These are phyloP conservation scores for Osmerus eperlanus DNA, from an alignment of 2,113 vertebrate species.

Conservation along the genomic window DNA sequence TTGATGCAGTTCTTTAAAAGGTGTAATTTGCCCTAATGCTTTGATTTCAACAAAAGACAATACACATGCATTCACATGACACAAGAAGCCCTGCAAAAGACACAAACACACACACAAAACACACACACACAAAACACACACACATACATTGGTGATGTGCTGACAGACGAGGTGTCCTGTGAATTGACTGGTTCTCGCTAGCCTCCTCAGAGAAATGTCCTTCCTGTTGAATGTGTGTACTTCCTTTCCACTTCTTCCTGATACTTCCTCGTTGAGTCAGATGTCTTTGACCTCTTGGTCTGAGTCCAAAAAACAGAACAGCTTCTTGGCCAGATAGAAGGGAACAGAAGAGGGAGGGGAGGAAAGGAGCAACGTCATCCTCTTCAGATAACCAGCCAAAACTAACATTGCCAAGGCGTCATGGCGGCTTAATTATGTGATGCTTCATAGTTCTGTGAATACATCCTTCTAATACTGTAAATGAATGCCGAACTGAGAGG, in stretches of 20 bases:
- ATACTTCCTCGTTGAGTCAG: conserved; percentile 63
- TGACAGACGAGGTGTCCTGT: conserved; percentile 33
- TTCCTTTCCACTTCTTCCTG: conserved; percentile 59
- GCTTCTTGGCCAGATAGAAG: conserved; percentile 31
- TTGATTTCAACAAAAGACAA: background rate
- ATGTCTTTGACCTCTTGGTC: conserved; percentile 61
- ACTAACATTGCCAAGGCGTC: too few relatives aligned
- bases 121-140: background rate
- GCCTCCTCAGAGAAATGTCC: conserved; percentile 42
- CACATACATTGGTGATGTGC: background rate
- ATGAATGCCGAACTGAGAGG: too few relatives aligned
- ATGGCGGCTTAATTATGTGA: too few relatives aligned
- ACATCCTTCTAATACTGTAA: too few relatives aligned
- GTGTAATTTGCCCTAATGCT: too few relatives aligned
- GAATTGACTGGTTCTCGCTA: conserved; percentile 43
- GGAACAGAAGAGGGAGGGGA: background rate
- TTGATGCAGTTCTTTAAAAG: too few relatives aligned
- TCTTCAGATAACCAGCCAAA: too few relatives aligned
- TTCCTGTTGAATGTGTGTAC: conserved; percentile 61
- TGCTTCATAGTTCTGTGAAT: too few relatives aligned
- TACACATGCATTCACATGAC: conserved; percentile 2
- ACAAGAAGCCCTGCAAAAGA: background rate
- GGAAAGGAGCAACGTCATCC: too few relatives aligned
- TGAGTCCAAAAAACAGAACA: conserved; percentile 43
- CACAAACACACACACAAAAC: background rate